Evolutionary conservation across 2,113 vertebrate species (phyloP).

Genomic region (Stegostoma tigrinum): DNA sequence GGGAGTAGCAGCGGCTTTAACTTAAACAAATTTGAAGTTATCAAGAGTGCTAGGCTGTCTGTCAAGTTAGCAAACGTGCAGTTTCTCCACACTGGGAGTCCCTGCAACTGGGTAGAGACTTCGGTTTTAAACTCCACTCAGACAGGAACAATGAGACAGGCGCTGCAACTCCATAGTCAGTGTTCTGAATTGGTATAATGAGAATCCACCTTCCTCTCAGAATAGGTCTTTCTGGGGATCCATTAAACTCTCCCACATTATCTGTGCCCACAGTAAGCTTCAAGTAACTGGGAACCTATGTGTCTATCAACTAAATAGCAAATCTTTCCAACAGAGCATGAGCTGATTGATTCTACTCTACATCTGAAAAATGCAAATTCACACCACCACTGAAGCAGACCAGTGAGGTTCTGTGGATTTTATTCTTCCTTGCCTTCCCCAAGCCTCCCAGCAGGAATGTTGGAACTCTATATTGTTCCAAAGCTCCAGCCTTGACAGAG

Average conservation of each 20-base stretch:
- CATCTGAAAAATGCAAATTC: not conserved
- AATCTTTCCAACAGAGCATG: not conserved
- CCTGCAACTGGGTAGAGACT: not conserved
- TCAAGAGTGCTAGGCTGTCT: not conserved
- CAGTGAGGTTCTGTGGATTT: no score
- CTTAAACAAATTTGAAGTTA: not conserved
- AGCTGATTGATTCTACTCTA: not conserved
- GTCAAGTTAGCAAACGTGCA: not conserved
- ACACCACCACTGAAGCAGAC: not conserved
- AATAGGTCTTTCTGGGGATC: not conserved
- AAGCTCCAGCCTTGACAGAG: no score
- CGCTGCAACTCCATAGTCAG: not conserved
- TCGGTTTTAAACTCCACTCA: not conserved
- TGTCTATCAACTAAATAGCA: not conserved
- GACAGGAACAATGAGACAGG: not conserved
- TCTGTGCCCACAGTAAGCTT: not conserved
- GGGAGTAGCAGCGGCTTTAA: not conserved
- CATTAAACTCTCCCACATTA: not conserved
- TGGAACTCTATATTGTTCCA: not conserved
- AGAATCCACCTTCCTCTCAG: no score
- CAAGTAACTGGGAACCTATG: not conserved
- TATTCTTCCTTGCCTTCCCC: not conserved
- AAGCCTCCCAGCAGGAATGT: not conserved
- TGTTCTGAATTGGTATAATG: not conserved
- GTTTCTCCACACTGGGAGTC: not conserved